Percentiles rank a stretch among this genome's conserved stretches.
Evolutionary conservation across 2,113 vertebrate species (phyloP).

Genomic region (Cathartes aura): DNA sequence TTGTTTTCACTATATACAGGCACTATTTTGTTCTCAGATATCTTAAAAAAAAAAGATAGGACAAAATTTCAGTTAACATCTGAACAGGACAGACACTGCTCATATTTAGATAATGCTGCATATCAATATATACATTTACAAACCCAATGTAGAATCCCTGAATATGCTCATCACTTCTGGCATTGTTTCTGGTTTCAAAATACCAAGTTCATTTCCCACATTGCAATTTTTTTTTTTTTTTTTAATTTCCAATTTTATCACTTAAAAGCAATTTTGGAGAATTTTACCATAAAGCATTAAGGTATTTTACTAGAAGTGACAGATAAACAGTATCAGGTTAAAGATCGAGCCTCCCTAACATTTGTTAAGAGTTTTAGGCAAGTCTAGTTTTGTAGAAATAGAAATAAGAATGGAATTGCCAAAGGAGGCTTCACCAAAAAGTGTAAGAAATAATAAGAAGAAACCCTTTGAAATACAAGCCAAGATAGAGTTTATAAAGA

Average conservation of each 20-base stretch:
- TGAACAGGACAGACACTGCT: background rate
- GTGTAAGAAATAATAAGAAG: background rate
- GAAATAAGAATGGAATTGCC: background rate
- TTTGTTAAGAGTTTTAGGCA: background rate
- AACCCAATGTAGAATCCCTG: background rate
- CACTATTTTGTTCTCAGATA: background rate
- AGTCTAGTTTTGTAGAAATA: background rate
- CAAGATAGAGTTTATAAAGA: background rate
- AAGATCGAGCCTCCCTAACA: background rate
- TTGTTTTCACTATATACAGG: background rate
- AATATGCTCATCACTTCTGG: background rate
- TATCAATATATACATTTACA: background rate
- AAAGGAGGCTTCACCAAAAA: background rate
- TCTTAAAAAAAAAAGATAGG: background rate
- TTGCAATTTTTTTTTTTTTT: background rate
- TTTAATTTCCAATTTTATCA: background rate
- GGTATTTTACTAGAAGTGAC: background rate
- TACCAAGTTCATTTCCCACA: background rate
- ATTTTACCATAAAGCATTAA: background rate
- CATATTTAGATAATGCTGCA: background rate
- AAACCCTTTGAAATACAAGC: background rate
- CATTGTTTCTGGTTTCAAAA: background rate
- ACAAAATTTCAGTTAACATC: background rate
- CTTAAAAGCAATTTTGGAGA: background rate
- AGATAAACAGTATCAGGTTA: background rate